A percentile compares a stretch with the other conserved stretches of the same genome.
Conservation (phyloP, 2,797 vertebrate species). For the Meda fulgida region DNA sequence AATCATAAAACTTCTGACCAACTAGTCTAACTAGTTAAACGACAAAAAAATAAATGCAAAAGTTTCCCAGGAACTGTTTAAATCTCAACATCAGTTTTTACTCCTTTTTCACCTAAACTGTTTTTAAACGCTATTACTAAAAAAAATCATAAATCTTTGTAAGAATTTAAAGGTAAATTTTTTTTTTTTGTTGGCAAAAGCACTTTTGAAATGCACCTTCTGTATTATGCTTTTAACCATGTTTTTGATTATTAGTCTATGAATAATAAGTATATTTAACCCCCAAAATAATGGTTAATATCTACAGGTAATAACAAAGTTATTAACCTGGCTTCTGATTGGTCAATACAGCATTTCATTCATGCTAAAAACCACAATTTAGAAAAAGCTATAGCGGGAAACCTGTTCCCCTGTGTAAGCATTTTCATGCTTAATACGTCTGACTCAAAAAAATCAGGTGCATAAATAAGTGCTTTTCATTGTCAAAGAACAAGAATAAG, state of each 20-base stretch:
- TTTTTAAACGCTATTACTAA: neutral
- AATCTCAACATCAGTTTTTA: neutral
- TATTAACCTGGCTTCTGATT: neutral
- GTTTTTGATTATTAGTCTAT: no score
- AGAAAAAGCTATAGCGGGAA: neutral
- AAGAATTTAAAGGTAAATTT: neutral
- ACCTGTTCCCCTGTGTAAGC: neutral
- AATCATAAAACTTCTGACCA: no score
- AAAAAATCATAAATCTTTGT: neutral
- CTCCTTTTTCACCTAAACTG: fast-evolving
- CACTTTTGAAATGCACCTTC: neutral
- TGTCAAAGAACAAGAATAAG: slow-evolving; percentile 6
- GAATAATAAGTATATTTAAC: no score
- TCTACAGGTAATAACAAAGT: neutral
- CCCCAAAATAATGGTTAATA: neutral
- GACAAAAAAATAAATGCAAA: neutral
- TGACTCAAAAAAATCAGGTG: neutral
- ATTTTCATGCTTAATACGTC: neutral
- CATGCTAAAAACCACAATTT: neutral
- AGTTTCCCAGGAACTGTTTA: neutral
- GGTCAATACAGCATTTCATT: neutral
- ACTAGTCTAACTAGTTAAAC: neutral
- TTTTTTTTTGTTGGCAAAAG: no score
- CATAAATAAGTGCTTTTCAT: slow-evolving; percentile 8
- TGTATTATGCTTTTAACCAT: neutral